A percentile compares a stretch with the other conserved stretches of the same genome.
These are phyloP conservation scores for Anagrus nilaparvatae DNA, from an alignment of 1,140 invertebrate species.

Conservation along the genomic window DNA sequence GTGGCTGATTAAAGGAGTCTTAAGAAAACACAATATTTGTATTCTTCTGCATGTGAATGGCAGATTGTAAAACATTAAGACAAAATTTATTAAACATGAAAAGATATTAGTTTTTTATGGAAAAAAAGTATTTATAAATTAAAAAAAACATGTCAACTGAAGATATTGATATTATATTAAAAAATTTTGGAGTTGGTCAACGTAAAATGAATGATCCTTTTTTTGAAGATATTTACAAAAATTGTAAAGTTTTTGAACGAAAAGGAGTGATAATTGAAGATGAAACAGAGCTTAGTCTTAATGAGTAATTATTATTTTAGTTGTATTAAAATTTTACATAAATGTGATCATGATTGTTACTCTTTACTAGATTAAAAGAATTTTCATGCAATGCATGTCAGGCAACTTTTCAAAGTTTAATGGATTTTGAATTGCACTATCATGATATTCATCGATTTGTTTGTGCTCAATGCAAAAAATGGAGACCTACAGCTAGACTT, in stretches of 20 bases:
- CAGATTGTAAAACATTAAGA: neutral
- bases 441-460: slow-evolving; percentile 39
- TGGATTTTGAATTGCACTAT: slow-evolving; percentile 43
- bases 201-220: slow-evolving; percentile 33
- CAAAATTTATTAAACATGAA: neutral
- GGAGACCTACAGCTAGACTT: slow-evolving; percentile 50
- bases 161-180: slow-evolving; percentile 21
- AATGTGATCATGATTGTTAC: slow-evolving; percentile 3
- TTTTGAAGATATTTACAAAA: slow-evolving; percentile 30
- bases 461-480: slow-evolving; percentile 47
- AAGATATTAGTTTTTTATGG: too few species aligned
- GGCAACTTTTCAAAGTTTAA: slow-evolving; percentile 32
- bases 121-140: too few species aligned
- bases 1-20: too few species aligned
- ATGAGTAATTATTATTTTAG: slow-evolving; percentile 23
- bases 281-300: slow-evolving; percentile 38
- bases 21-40: too few species aligned
- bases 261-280: slow-evolving; percentile 34
- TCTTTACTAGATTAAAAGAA: slow-evolving; percentile 31
- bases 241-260: slow-evolving; percentile 31
- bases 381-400: slow-evolving; percentile 39
- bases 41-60: too few species aligned
- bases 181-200: slow-evolving; percentile 29
- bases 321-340: neutral
- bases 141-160: neutral